phyloP scores from a whole-genome alignment of 1,140 invertebrate species.

The Drosophila rufa region DNA sequence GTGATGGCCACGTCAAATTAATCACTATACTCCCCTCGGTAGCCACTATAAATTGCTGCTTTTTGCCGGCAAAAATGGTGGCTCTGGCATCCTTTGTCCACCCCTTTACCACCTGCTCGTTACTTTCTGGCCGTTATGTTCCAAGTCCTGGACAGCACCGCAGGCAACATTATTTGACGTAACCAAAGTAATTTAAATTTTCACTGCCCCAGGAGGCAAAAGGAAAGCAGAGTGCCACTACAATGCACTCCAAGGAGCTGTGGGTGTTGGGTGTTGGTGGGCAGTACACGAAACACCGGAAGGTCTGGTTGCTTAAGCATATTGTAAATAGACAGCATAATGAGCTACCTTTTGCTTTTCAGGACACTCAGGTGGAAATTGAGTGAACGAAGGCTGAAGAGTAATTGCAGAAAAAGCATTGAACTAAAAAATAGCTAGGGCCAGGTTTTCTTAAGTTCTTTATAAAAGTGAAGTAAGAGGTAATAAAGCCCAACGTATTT shows the following conservation, averaged over 20 bases:
- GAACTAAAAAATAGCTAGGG: conserved; percentile 35
- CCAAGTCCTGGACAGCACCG: conserved; percentile 56
- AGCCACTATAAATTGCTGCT: conserved; percentile 78
- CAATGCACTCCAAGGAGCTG: conserved; percentile 62
- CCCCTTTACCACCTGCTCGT: conserved; percentile 15
- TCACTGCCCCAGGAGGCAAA: conserved; percentile 40
- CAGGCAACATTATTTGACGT: conserved; percentile 81
- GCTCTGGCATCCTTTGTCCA: conserved; percentile 13
- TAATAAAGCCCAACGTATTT: not conserved
- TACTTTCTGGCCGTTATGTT: conserved; percentile 40
- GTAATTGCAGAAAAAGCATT: conserved; percentile 41
- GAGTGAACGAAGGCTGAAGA: conserved; percentile 48
- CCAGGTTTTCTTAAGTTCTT: conserved; percentile 22
- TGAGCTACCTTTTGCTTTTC: conserved; percentile 76
- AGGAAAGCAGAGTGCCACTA: conserved; percentile 65
- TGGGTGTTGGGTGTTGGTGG: not conserved
- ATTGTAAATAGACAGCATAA: conserved; percentile 83
- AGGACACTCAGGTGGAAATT: conserved; percentile 70
- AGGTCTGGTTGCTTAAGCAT: conserved; percentile 73
- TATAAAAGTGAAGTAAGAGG: conserved; percentile 7
- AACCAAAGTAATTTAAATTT: conserved; percentile 83
- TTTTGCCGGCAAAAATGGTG: conserved; percentile 50
- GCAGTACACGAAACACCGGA: not conserved
- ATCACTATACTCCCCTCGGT: conserved; percentile 65
- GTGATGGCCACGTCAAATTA: conserved; percentile 70